phyloP scores from a whole-genome alignment of 2,797 vertebrate species.

The Echiichthys vipera region DNA sequence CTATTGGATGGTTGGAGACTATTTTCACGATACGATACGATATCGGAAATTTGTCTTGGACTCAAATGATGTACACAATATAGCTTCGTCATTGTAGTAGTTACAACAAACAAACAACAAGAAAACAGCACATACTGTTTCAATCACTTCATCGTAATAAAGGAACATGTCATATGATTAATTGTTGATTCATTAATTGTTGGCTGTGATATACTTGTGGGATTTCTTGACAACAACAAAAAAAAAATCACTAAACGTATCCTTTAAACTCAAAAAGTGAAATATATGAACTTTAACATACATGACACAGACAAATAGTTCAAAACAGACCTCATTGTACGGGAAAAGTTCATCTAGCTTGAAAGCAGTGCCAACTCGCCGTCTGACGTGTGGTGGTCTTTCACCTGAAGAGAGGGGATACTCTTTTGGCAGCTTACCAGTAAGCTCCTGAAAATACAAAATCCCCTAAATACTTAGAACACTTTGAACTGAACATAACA shows the following conservation, averaged over 20 bases:
- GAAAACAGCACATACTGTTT: too few species aligned
- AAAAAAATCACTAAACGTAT: background rate
- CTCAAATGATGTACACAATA: too few species aligned
- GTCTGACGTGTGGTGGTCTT: conserved; percentile 91
- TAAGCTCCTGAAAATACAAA: conserved; percentile 89
- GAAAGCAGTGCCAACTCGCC: conserved; percentile 92
- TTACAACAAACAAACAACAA: too few species aligned
- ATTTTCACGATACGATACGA: too few species aligned
- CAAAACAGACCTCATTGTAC: conserved; percentile 88
- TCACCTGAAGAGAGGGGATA: conserved; percentile 93
- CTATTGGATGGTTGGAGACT: background rate
- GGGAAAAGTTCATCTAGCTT: conserved; percentile 94
- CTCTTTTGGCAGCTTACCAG: conserved; percentile 94
- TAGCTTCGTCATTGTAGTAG: too few species aligned
- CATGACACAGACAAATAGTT: background rate
- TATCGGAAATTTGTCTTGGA: too few species aligned
- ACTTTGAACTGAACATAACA: background rate
- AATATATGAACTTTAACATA: background rate
- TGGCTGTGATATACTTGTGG: background rate
- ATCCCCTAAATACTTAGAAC: conserved; percentile 17
- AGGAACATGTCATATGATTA: too few species aligned
- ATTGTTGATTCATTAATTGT: background rate
- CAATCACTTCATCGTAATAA: too few species aligned
- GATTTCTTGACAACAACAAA: background rate
- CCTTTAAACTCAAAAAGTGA: background rate